A percentile compares a stretch with the other conserved stretches of the same genome.
These are phyloP conservation scores for Notarius quadriscutis DNA, from an alignment of 2,113 vertebrate species.

Conservation along the genomic window DNA sequence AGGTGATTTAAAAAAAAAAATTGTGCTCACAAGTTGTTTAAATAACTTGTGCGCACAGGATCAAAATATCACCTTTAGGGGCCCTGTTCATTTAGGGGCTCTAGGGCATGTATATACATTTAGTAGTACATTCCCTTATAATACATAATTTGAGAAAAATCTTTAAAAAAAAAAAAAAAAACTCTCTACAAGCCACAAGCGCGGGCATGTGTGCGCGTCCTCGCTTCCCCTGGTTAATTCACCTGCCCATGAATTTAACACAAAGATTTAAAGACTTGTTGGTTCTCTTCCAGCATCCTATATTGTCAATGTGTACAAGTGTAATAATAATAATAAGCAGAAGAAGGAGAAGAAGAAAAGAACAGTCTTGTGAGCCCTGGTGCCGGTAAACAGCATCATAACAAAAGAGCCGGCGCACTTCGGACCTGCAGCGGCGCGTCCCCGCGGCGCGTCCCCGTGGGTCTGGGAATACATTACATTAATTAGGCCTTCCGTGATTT, in stretches of 20 bases:
- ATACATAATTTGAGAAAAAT: neutral
- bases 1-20: no score
- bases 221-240: neutral
- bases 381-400: slow-evolving; percentile 72
- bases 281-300: neutral
- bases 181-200: neutral
- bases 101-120: no score
- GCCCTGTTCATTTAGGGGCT: no score
- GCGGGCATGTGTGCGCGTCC: neutral
- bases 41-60: no score
- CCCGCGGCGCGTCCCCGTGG: slow-evolving; percentile 88
- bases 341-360: no score
- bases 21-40: no score
- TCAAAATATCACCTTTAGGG: no score
- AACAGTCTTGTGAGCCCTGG: slow-evolving; percentile 64
- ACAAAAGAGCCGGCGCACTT: slow-evolving; percentile 80
- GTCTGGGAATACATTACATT: slow-evolving; percentile 99
- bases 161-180: neutral
- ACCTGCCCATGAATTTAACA: neutral
- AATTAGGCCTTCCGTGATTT: slow-evolving; percentile 99
- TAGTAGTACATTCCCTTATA: neutral
- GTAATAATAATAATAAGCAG: slow-evolving; percentile 83
- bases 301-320: slow-evolving; percentile 72
- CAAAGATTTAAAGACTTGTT: neutral
- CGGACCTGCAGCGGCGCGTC: slow-evolving; percentile 88